phyloP scores from a whole-genome alignment of 2,113 vertebrate species.

The Hystrix brachyura region DNA sequence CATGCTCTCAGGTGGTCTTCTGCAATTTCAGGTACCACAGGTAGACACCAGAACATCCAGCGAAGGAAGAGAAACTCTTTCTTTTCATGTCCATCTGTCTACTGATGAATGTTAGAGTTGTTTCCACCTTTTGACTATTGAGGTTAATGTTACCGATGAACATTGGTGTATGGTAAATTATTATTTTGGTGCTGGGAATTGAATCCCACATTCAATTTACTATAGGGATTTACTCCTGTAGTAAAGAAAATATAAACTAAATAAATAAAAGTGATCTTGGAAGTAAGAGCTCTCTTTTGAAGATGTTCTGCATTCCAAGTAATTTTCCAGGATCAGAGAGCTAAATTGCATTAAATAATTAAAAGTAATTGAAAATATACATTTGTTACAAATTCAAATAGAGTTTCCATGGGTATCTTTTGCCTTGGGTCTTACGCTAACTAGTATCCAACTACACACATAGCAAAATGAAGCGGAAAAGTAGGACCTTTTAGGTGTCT shows the following conservation, averaged over 20 bases:
- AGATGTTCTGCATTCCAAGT: slow-evolving; percentile 3
- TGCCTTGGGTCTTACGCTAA: neutral
- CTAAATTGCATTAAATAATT: slow-evolving; percentile 47
- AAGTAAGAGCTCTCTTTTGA: slow-evolving; percentile 24
- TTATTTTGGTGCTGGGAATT: neutral
- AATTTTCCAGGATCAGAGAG: slow-evolving; percentile 11
- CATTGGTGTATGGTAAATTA: neutral
- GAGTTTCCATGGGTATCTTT: neutral
- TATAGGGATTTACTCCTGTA: neutral
- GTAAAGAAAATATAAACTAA: slow-evolving; percentile 13
- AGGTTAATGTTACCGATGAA: neutral
- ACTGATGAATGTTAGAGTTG: neutral
- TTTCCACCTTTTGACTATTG: neutral
- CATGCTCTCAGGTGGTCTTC: neutral
- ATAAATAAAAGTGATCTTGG: slow-evolving; percentile 2
- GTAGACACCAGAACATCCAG: neutral
- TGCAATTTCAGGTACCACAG: neutral
- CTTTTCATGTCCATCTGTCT: neutral
- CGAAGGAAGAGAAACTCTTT: neutral
- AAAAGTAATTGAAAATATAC: neutral
- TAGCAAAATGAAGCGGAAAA: neutral
- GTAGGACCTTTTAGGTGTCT: neutral
- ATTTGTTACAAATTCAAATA: slow-evolving; percentile 5
- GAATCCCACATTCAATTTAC: neutral
- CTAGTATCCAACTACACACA: neutral